These are phyloP conservation scores for Tribolium madens DNA, from an alignment of 1,140 invertebrate genomes.

Conservation along the genomic window DNA sequence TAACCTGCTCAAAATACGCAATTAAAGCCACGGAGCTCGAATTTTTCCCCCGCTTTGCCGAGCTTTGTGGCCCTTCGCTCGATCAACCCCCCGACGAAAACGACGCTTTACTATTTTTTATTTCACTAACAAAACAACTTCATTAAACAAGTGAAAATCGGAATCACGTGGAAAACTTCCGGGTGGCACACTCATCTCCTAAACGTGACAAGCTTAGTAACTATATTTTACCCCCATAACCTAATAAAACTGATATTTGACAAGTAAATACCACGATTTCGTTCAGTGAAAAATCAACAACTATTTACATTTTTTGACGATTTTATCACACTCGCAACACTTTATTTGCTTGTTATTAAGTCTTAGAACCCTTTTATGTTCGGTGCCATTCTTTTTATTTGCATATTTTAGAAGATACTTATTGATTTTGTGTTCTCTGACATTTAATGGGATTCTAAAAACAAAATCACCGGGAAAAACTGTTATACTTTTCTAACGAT, in stretches of 20 bases:
- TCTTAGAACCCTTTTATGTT: constrained; percentile 10
- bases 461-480: constrained; percentile 33
- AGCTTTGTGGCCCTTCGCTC: not conserved
- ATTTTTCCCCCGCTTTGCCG: constrained; percentile 3
- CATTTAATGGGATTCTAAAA: constrained; percentile 30
- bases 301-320: constrained; percentile 4
- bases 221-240: constrained; percentile 40
- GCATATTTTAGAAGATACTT: constrained; percentile 30
- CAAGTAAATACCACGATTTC: constrained; percentile 28
- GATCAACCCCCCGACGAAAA: not conserved
- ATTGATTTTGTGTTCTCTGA: constrained; percentile 30
- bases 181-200: constrained; percentile 24
- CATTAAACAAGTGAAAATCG: constrained; percentile 37
- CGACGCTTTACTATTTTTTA: not conserved
- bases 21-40: constrained; percentile 33
- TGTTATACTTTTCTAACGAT: not conserved
- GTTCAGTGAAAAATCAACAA: not conserved
- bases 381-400: constrained; percentile 2
- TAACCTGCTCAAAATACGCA: constrained; percentile 36
- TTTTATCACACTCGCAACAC: not conserved
- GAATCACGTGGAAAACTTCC: constrained; percentile 39
- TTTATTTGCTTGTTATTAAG: constrained; percentile 18
- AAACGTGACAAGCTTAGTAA: constrained; percentile 45
- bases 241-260: constrained; percentile 39
- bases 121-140: constrained; percentile 12